Evolutionary conservation across 2,797 vertebrate genomes (phyloP), one percentile per base, ranked within the genome.

Genomic region (Gadopsis bispinosus): DNA sequence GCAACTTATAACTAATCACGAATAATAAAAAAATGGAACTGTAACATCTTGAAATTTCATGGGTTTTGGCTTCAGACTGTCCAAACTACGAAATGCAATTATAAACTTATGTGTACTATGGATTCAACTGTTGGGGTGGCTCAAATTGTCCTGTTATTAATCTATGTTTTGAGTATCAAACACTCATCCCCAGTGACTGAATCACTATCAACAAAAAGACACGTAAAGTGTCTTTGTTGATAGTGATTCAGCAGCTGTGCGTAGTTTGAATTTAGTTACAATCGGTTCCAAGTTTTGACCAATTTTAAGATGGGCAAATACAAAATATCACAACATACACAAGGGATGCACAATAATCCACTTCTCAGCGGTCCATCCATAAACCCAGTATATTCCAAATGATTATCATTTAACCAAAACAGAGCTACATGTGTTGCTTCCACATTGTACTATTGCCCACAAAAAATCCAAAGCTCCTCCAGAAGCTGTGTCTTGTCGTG

Each of bases 401-500:
- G 10, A 39, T 39, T 20, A 50, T 26, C 0, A 55, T 55, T 53
- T 69, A 12, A 20, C 26, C 29, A 33, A 72, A 35, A 51, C 5
- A 58, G 37, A 71, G 26, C 22, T 53, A 22, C 43, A 62, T 20
- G 5, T n/a, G 11, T 29, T 62, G 43, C 31, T 73, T 77, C 53
- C 39, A 62, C 47, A 47, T 61, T 55, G 41, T 56, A 8, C 51
- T 45, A 16, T 22, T 58, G 26, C 45, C 33, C 33, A 55, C 7
- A 73, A 60, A 64, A 79, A 63, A 64, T 61, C 33, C 60, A 76
- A 37, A 60, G 41, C 17, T 83, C 45, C 19, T 45, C 58, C 20
- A 13, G 63, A 84, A 81, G 73, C 48, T 33, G 29, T 51, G 35
- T 79, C 20, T 83, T 79, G 5, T 37, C 55, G 45, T 61, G 22